Conservation (phyloP, 2,113 vertebrate species). For the Varanus salvator region DNA sequence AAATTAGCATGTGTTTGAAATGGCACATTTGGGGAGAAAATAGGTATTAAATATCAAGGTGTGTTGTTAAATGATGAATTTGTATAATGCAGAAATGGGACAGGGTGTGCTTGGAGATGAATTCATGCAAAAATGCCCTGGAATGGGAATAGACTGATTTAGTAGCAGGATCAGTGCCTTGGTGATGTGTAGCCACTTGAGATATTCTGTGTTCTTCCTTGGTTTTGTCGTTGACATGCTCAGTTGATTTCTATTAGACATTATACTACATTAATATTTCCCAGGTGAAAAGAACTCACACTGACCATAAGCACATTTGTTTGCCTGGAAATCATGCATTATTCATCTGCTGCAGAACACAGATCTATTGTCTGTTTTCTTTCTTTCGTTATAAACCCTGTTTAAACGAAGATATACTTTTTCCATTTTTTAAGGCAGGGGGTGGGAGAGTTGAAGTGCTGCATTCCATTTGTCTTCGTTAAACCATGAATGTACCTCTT, state of each 20-base stretch:
- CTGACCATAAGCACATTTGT: conserved; percentile 51
- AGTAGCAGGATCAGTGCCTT: background rate
- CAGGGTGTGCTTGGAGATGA: too few relatives aligned
- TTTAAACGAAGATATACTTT: conserved; percentile 64
- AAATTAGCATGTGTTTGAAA: too few relatives aligned
- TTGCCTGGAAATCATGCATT: conserved; percentile 60
- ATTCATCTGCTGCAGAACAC: conserved; percentile 53
- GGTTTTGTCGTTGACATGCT: conserved; percentile 18
- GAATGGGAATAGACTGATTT: too few relatives aligned
- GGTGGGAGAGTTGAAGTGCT: conserved; percentile 21
- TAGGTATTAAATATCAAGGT: too few relatives aligned
- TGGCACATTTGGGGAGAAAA: too few relatives aligned
- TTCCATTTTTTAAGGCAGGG: background rate
- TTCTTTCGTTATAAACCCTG: conserved; percentile 62
- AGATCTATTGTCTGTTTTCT: conserved; percentile 65
- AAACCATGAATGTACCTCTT: conserved; percentile 66
- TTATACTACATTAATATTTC: conserved; percentile 40
- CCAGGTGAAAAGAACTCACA: conserved; percentile 29
- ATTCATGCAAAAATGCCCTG: too few relatives aligned
- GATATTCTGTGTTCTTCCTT: conserved; percentile 1
- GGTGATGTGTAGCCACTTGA: conserved; percentile 16
- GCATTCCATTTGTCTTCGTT: conserved; percentile 65
- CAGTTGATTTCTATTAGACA: conserved; percentile 25
- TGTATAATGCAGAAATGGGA: too few relatives aligned
- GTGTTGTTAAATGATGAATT: too few relatives aligned